Evolutionary conservation across 1,140 invertebrate species (phyloP).

Genomic region (Eumaeus atala): DNA sequence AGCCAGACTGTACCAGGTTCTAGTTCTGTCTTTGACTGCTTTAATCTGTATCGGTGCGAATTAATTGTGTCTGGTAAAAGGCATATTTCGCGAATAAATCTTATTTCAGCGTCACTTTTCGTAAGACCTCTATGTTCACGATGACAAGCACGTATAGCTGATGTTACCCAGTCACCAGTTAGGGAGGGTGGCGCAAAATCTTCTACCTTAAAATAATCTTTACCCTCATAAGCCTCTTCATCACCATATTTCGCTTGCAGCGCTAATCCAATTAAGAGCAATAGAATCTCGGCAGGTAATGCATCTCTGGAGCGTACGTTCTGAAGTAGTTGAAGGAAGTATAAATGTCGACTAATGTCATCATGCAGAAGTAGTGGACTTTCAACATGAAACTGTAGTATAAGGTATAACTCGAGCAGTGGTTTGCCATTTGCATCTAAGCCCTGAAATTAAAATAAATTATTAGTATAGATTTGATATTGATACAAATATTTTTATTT

Average conservation of each 20-base stretch:
- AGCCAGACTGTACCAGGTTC: conserved; percentile 84
- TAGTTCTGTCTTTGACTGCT: conserved; percentile 86
- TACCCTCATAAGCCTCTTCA: conserved; percentile 70
- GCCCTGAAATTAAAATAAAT: conserved; percentile 78
- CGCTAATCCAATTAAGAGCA: conserved; percentile 88
- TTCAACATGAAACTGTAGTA: conserved; percentile 96
- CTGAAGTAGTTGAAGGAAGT: conserved; percentile 94
- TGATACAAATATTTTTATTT: too few relatives aligned
- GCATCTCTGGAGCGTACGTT: conserved; percentile 85
- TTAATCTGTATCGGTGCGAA: conserved; percentile 92
- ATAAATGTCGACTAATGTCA: conserved; percentile 91
- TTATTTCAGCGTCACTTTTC: conserved; percentile 84
- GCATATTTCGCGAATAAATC: conserved; percentile 93
- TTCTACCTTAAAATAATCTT: conserved; percentile 89
- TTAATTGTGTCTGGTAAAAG: conserved; percentile 90
- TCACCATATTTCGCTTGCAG: conserved; percentile 94
- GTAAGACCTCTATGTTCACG: conserved; percentile 84
- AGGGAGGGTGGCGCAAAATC: conserved; percentile 78
- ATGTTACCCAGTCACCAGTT: conserved; percentile 75
- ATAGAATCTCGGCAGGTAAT: conserved; percentile 80
- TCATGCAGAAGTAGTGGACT: conserved; percentile 89
- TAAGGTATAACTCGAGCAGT: conserved; percentile 91
- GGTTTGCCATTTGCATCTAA: conserved; percentile 92
- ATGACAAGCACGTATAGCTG: conserved; percentile 76
- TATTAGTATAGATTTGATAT: neutral